A percentile compares a stretch with the other conserved stretches of the same genome.
phyloP scores from a whole-genome alignment of 2,113 vertebrate genomes.

The Accipiter cooperii region DNA sequence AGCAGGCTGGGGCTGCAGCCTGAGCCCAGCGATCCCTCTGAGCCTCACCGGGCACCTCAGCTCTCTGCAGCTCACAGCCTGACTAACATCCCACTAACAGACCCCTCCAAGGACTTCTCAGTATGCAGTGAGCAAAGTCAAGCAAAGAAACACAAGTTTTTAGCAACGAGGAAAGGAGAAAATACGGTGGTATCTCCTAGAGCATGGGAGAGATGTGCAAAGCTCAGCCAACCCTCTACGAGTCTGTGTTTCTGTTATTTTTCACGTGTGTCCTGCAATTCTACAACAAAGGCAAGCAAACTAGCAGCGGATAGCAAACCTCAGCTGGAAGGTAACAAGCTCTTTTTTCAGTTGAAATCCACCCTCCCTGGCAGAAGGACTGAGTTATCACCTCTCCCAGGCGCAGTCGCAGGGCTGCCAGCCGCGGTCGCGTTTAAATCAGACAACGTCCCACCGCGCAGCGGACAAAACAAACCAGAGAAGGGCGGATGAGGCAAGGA shows the following conservation, averaged over 20 bases:
- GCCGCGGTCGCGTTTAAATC: accelerated
- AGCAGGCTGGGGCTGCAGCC: neutral
- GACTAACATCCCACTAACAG: neutral
- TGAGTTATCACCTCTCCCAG: neutral
- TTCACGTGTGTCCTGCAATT: neutral
- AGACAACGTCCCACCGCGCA: neutral
- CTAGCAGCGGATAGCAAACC: neutral
- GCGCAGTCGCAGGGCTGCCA: neutral
- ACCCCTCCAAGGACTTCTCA: neutral
- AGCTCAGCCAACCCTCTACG: neutral
- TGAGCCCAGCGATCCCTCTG: neutral
- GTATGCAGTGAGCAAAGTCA: neutral
- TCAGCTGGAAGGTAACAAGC: neutral
- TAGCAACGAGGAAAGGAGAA: neutral
- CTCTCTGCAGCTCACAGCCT: neutral
- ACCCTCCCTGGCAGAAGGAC: neutral
- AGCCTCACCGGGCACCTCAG: neutral
- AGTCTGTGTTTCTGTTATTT: neutral
- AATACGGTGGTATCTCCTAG: neutral
- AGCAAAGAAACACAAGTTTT: neutral
- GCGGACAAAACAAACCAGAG: neutral
- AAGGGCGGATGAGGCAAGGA: neutral
- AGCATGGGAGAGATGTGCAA: neutral
- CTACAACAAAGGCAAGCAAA: neutral
- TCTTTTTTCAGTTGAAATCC: neutral